These are phyloP conservation scores for Altica lythri DNA, from an alignment of 2,888 invertebrate genomes.

Conservation along the genomic window DNA sequence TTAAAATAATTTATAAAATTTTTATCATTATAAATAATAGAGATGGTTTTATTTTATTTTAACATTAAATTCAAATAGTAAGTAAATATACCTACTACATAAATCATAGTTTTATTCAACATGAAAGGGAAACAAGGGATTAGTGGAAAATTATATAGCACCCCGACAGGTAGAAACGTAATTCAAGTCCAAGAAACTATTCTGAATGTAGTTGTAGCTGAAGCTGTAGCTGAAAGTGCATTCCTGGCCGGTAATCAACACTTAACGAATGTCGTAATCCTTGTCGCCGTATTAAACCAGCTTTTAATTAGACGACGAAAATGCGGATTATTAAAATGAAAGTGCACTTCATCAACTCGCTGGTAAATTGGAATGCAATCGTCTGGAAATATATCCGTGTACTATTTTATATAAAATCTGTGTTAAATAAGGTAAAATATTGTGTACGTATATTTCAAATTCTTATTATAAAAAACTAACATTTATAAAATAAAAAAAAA, in stretches of 20 bases:
- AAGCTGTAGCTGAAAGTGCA: slow-evolving; percentile 14
- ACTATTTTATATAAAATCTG: no score
- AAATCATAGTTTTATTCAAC: no score
- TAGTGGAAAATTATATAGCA: neutral
- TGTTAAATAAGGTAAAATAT: no score
- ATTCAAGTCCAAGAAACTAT: slow-evolving; percentile 10
- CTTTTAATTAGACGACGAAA: slow-evolving; percentile 35
- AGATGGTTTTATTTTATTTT: no score
- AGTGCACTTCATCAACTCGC: slow-evolving; percentile 20
- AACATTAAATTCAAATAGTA: no score
- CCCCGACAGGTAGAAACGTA: slow-evolving; percentile 13
- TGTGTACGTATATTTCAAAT: no score
- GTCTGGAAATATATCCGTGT: no score
- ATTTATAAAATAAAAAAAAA: no score
- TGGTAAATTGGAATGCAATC: slow-evolving; percentile 22
- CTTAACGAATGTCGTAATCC: slow-evolving; percentile 27
- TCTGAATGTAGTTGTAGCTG: slow-evolving; percentile 5
- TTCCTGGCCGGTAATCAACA: slow-evolving; percentile 28
- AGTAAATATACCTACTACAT: no score
- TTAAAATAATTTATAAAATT: no score
- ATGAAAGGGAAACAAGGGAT: slow-evolving; percentile 7
- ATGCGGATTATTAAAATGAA: slow-evolving; percentile 31
- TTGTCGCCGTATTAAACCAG: slow-evolving; percentile 32
- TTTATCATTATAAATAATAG: no score
- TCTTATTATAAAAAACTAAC: no score